Base-by-base conservation (phyloP, 2,113 vertebrate species). In the Mobula hypostoma region DNA sequence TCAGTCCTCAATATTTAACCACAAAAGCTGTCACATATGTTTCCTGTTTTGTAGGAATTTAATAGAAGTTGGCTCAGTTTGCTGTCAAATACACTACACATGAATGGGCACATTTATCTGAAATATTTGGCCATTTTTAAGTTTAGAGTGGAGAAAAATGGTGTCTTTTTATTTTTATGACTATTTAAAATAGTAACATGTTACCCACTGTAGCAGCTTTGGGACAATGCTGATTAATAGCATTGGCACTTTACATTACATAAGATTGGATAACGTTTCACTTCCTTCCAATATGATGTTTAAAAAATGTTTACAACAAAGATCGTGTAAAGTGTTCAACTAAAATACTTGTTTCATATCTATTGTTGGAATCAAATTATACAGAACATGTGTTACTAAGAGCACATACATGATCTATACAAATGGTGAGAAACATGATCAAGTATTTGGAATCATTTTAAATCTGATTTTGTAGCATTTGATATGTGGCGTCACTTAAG, bases 11-110 rank as follows among this genome's bases (percentile, higher is more conserved):
- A 72, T 93, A 93, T 27, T 93, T 48, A 93, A 40, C 68, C 32
- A 93, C 70, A 93, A 93, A 48, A 74, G 72, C 91, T 93, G 70
- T 24, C 91, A 93, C 70, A 93, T 72, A 29, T 93, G 91, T 74
- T 56, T 93, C 91, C 70, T 93, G 70, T 93, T 93, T 56, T 87
- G 48, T 70, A 14, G 36, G 91, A 74, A 93, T 93, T 93, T 56
- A 74, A 93, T 74, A 72, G 36, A 74, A 93, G 70, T 93, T 93
- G 91, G 70, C 36, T 74, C 48, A 74, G 29, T 93, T 93, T 74
- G 40, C 70, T 93, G 70, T 93, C 40, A 76, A 76, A 93, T 74
- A 29, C 70, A 92, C 66, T 21, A n/a, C 63, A 68, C 87, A 72
- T 68, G 70, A 76, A 74, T 93, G 70, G 91, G 5, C 70, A 74